Conservation (phyloP, 1,140 invertebrate species). For the Planococcus citri region DNA sequence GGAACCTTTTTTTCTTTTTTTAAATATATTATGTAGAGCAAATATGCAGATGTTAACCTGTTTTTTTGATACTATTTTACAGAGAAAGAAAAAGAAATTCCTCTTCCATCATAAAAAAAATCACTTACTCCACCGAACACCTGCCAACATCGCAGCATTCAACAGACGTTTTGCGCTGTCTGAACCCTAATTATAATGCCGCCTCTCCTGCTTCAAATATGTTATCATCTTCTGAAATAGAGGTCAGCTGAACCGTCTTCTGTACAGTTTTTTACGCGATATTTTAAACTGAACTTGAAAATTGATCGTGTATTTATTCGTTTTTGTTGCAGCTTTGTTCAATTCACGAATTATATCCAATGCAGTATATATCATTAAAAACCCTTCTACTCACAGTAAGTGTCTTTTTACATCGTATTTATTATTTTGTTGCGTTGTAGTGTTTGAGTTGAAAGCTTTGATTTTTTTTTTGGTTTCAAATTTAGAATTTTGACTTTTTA, state of each 20-base stretch:
- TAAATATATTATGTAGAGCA: too few relatives aligned
- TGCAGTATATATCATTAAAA: constrained; percentile 19
- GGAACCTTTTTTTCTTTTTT: too few relatives aligned
- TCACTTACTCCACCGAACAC: constrained; percentile 10
- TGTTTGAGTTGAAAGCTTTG: neutral
- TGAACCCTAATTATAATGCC: neutral
- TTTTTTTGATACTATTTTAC: too few relatives aligned
- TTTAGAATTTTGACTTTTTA: too few relatives aligned
- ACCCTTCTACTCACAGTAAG: constrained; percentile 21
- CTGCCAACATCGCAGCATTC: constrained; percentile 13
- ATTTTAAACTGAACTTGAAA: too few relatives aligned
- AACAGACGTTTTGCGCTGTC: constrained; percentile 4
- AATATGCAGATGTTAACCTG: too few relatives aligned
- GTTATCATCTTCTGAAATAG: neutral
- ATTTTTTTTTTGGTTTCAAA: neutral
- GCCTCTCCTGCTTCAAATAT: neutral
- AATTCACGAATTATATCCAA: neutral
- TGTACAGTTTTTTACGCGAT: too few relatives aligned
- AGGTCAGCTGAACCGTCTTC: too few relatives aligned
- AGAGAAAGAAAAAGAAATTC: constrained; percentile 18
- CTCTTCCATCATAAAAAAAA: constrained; percentile 18
- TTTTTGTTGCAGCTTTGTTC: constrained; percentile 21
- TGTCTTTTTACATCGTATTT: neutral
- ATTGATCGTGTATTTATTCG: neutral
- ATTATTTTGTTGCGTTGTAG: neutral